Base-by-base conservation (phyloP, 2,888 invertebrate species). In the Iphiclides podalirius region DNA sequence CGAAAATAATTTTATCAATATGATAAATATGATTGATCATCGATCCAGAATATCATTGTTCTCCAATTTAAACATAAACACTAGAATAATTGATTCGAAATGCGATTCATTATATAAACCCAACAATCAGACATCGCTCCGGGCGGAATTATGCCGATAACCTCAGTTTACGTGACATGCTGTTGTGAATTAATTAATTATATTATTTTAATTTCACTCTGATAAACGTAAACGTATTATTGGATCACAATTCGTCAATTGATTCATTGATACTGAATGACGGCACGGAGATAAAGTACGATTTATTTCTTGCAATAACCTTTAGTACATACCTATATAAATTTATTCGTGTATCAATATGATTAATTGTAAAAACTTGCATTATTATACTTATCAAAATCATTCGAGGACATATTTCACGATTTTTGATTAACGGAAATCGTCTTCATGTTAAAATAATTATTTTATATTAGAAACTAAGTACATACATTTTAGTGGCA, bases 121-220 rank as follows among this genome's bases (percentile, higher is more conserved):
- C 65, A 65, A 63, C 67, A 72, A 72, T 67, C 66, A 64, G 62
- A 57, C 64, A 60, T 60, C 55, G 66, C 72, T 62, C 57, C 58
- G 50, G 61, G 71, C 72, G 57, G 59, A 67, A 75, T 74, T 67
- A 60, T 59, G 59, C 61, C 67, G 67, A 75, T 73, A 76, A 74
- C 61, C 75, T 66, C 61, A 66, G 68, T 74, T 73, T 70, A 71
- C 66, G 58, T 66, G 65, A 68, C 72, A 70, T 64, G 58, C 66
- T 70, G 67, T 72, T 70, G 64, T 62, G 54, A 61, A 64, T 64
- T 70, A 73, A 77, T 77, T 77, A 75, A 74, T 75, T 61, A 66
- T 71, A 75, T 76, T 71, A 75, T 72, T 74, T 74, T 61, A 68
- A 75, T 71, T 70, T 67, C 57, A 63, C 63, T 61, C 63, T 55